These are phyloP conservation scores for Acanthiza pusilla DNA, from an alignment of 2,797 vertebrate species.

Conservation along the genomic window DNA sequence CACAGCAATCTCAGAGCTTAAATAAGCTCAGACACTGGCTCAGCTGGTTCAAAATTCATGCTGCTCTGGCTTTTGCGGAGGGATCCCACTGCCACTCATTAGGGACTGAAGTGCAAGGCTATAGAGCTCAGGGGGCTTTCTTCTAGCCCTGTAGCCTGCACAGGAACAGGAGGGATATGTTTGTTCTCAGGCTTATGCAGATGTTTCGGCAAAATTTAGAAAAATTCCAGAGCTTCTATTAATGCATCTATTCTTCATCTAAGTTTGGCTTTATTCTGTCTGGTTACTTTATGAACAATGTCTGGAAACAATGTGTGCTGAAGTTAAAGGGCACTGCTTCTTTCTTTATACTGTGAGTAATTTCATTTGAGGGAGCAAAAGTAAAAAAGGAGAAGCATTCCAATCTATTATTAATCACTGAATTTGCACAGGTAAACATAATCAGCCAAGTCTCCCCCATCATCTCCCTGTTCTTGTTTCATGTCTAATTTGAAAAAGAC, in stretches of 20 bases:
- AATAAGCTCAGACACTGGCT: slow-evolving; percentile 25
- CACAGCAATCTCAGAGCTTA: slow-evolving; percentile 39
- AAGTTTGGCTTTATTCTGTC: neutral
- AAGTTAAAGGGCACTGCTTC: neutral
- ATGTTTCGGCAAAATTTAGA: neutral
- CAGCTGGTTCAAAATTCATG: slow-evolving; percentile 27
- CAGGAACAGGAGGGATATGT: neutral
- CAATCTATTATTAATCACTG: neutral
- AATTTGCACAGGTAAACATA: neutral
- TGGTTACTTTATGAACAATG: neutral
- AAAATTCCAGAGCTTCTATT: neutral
- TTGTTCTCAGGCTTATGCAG: neutral
- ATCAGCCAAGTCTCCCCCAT: fast-evolving
- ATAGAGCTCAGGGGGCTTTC: slow-evolving; percentile 10
- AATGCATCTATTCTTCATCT: neutral
- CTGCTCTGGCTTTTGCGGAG: neutral
- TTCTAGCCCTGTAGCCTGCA: neutral
- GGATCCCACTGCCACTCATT: neutral
- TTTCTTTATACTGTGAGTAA: neutral
- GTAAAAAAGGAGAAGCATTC: neutral
- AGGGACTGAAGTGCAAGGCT: slow-evolving; percentile 19
- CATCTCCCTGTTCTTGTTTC: neutral
- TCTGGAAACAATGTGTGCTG: neutral
- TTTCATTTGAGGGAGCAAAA: neutral
- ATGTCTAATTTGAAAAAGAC: neutral